Base-by-base conservation (phyloP, 2,113 vertebrate species). In the Balaenoptera acutorostrata region DNA sequence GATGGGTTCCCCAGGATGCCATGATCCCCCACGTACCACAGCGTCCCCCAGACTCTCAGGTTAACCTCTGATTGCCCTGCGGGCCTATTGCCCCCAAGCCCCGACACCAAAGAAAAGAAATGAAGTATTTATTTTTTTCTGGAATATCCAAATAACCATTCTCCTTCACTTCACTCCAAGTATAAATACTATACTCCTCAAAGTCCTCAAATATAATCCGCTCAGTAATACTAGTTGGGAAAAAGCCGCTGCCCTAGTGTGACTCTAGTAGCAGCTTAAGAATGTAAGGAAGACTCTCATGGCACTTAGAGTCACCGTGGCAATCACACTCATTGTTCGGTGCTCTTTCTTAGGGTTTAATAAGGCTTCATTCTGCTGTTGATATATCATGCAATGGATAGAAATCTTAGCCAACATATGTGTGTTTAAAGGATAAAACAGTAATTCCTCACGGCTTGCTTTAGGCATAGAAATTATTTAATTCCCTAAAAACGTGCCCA, bases 351-450 rank as follows among this genome's bases (percentile, higher is more conserved):
- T 68, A 46, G 52, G 75, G n/a, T 52, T 44, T 91, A 88, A 31
- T 36, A 41, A 69, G 61, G 25, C n/a, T 96, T 91, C 25, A 5
- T 57, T 57, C 85, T 88, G 44, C 75, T 96, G 6, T 11, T 95
- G 78, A 55, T 0, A 0, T 29, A 25, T 90, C 59, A 36, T 64
- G 82, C 1, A 20, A 21, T 23, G 63, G 39, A 27, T 63, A 77
- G 96, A 97, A 85, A 83, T 93, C 10, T 25, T 63, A 93, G 44
- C 46, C 36, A 1, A 14, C 2, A 5, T 46, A 44, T 92, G 57
- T 72, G 95, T 97, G 27, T 59, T 46, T 41, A 96, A 96, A 88
- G 90, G 93, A 93, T 75, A 74, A 74, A 52, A 63, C 33, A 80
- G 63, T 59, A 41, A 39, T 77, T 97, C 66, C 46, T 46, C 27